Conservation (phyloP, 2,888 invertebrate genomes). For the Sesia apiformis region DNA sequence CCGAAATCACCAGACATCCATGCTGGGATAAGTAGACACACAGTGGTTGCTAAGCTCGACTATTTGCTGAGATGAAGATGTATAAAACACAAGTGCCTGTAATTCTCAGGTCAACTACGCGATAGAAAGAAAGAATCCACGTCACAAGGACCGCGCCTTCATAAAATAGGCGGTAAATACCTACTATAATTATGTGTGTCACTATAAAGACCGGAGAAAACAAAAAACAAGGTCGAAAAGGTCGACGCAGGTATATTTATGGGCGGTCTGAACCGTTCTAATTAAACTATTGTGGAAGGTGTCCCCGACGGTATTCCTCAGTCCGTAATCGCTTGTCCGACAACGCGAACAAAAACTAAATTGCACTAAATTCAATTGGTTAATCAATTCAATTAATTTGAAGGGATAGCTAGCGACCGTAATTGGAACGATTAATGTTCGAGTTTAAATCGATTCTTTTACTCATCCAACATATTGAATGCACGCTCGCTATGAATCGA, state of each 20-base stretch:
- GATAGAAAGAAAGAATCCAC: too few species aligned
- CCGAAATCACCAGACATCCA: too few species aligned
- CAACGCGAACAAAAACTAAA: slow-evolving; percentile 42
- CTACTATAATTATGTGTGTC: background rate
- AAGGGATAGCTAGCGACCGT: slow-evolving; percentile 43
- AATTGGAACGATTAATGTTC: slow-evolving; percentile 62
- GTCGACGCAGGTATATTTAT: background rate
- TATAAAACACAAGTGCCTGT: too few species aligned
- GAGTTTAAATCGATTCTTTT: slow-evolving; percentile 47
- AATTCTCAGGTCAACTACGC: too few species aligned
- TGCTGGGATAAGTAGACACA: too few species aligned
- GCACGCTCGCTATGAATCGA: slow-evolving; percentile 42
- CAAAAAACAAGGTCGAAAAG: background rate
- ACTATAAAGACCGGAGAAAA: background rate
- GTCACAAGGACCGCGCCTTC: too few species aligned
- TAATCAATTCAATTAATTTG: slow-evolving; percentile 68
- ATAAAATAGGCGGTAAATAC: too few species aligned
- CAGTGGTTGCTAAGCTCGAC: too few species aligned
- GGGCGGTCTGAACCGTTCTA: slow-evolving; percentile 4
- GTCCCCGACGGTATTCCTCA: slow-evolving; percentile 12
- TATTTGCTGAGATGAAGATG: too few species aligned
- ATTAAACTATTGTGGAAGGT: slow-evolving; percentile 17
- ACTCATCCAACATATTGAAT: slow-evolving; percentile 46
- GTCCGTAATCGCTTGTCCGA: slow-evolving; percentile 21
- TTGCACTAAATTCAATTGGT: slow-evolving; percentile 59